These are phyloP conservation scores for Montipora efflorescens DNA, from an alignment of 64 coral and sea anemone genomes.

Conservation along the genomic window DNA sequence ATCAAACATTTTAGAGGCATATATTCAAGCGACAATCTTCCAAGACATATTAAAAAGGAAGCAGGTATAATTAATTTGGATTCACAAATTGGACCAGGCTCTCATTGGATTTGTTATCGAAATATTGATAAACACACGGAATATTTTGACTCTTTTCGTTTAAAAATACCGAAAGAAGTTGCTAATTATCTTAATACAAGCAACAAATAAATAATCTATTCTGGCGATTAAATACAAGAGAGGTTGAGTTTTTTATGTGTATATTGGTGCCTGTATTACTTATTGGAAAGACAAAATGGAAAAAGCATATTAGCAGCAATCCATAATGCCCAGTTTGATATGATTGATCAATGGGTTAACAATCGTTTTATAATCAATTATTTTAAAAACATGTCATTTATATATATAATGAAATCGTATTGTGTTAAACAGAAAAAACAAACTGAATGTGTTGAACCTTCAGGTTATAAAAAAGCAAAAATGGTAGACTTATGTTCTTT, in stretches of 20 bases:
- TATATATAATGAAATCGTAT: neutral
- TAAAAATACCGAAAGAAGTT: conserved; percentile 7
- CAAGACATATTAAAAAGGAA: neutral
- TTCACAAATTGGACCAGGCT: neutral
- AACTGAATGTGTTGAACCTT: neutral
- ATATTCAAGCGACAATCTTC: neutral
- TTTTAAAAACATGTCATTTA: neutral
- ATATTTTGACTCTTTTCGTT: conserved; percentile 55
- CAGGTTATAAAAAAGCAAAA: no score
- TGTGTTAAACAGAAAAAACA: neutral
- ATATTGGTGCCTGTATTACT: conserved; percentile 26
- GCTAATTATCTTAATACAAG: neutral
- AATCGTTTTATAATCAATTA: conserved; percentile 16
- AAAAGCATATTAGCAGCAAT: neutral
- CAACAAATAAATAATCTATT: conserved; percentile 2
- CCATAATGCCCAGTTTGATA: conserved; percentile 2
- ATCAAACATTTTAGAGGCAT: conserved; percentile 1
- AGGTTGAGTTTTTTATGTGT: conserved; percentile 2
- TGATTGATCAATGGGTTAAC: neutral
- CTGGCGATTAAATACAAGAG: conserved; percentile 37
- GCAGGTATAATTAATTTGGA: conserved; percentile 51
- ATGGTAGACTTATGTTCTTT: no score
- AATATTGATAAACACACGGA: conserved; percentile 12
- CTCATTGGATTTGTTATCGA: conserved; percentile 45
- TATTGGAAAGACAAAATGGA: conserved; percentile 13